phyloP scores from a whole-genome alignment of 2,113 vertebrate species.

The Toxotes chatareus region DNA sequence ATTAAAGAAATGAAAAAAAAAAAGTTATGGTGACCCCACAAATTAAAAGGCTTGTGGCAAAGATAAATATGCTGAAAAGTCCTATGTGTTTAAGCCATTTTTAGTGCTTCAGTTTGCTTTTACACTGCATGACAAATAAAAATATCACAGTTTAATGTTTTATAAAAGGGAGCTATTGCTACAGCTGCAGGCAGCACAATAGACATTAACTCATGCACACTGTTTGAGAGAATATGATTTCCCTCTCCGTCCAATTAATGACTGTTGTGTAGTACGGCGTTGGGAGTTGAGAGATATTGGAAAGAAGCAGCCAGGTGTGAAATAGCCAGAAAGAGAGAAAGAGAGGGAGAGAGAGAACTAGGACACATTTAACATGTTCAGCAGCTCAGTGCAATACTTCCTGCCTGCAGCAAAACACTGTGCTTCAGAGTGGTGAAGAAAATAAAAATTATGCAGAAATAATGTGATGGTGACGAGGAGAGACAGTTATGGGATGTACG shows the following conservation, averaged over 20 bases:
- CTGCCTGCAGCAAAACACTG: slow-evolving; percentile 60
- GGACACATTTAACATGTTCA: slow-evolving; percentile 58
- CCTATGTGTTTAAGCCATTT: slow-evolving; percentile 5
- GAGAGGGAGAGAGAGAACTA: slow-evolving; percentile 8
- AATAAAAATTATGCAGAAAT: slow-evolving; percentile 56
- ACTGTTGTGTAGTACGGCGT: slow-evolving; percentile 47
- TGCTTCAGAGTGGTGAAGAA: slow-evolving; percentile 51
- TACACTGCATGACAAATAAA: slow-evolving; percentile 49
- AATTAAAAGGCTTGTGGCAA: slow-evolving; percentile 13
- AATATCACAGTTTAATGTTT: slow-evolving; percentile 56
- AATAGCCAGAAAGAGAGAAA: slow-evolving; percentile 58
- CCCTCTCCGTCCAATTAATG: slow-evolving; percentile 73
- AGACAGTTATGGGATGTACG: slow-evolving; percentile 38
- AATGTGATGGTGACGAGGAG: slow-evolving; percentile 42
- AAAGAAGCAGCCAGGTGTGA: slow-evolving; percentile 73
- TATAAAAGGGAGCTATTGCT: slow-evolving; percentile 33
- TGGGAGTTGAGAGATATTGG: slow-evolving; percentile 63
- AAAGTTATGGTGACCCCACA: slow-evolving; percentile 1
- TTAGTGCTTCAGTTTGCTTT: slow-evolving; percentile 28
- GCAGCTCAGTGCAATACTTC: slow-evolving; percentile 49
- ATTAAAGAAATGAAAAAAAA: not conserved
- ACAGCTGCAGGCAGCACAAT: slow-evolving; percentile 48
- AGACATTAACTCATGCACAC: slow-evolving; percentile 46
- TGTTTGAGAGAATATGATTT: slow-evolving; percentile 67
- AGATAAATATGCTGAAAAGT: slow-evolving; percentile 39